Conservation (phyloP, 2,888 invertebrate species). For the Atethmia centrago region DNA sequence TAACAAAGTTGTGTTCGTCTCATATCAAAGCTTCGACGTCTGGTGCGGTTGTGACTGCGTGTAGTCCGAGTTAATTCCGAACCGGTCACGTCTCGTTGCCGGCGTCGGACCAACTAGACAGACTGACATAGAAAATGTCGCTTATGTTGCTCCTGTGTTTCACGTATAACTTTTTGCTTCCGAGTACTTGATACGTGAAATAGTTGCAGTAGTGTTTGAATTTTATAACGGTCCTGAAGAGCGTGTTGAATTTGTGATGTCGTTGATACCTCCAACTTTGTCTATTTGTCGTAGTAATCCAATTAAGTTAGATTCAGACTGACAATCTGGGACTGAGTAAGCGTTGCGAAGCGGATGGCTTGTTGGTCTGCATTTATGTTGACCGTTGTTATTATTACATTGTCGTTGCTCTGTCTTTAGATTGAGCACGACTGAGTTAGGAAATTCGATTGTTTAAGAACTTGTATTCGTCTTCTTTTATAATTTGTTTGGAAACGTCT, state of each 20-base stretch:
- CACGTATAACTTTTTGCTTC: conserved; percentile 57
- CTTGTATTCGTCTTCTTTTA: conserved; percentile 10
- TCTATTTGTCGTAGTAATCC: conserved; percentile 23
- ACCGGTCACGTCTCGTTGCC: conserved; percentile 83
- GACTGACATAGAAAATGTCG: conserved; percentile 79
- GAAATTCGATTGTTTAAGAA: conserved; percentile 5
- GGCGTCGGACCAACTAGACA: conserved; percentile 74
- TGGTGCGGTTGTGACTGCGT: conserved; percentile 68
- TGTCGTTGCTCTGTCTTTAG: conserved; percentile 43
- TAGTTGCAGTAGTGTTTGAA: conserved; percentile 47
- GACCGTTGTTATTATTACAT: conserved; percentile 35
- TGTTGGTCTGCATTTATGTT: conserved; percentile 36
- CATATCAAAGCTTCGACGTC: conserved; percentile 20
- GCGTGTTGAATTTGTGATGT: conserved; percentile 20
- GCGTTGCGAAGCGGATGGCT: conserved; percentile 14
- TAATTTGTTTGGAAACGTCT: conserved; percentile 5
- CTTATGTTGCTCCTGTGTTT: conserved; percentile 50
- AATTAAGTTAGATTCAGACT: conserved; percentile 31
- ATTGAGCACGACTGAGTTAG: conserved; percentile 16
- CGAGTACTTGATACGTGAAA: conserved; percentile 46
- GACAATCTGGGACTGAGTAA: conserved; percentile 23
- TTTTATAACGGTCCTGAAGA: conserved; percentile 47
- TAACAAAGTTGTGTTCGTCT: conserved; percentile 68
- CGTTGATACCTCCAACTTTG: conserved; percentile 22
- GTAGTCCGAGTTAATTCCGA: conserved; percentile 82